phyloP scores from a whole-genome alignment of 2,888 invertebrate genomes.

The Drosophila pegasa region DNA sequence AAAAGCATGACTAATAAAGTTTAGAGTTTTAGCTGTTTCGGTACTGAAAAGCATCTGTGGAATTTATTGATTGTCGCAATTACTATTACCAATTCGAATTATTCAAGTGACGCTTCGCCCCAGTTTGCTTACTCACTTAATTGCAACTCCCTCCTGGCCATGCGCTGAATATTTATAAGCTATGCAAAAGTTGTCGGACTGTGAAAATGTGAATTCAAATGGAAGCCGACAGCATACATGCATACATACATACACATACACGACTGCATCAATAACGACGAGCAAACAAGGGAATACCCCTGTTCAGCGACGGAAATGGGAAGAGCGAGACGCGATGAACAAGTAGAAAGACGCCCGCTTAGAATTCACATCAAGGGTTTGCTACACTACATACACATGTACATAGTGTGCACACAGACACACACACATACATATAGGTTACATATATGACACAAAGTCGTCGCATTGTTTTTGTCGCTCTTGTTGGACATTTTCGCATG shows the following conservation, averaged over 20 bases:
- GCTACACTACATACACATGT: background rate
- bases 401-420: background rate
- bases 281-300: slow-evolving; percentile 4
- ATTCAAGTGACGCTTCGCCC: slow-evolving; percentile 33
- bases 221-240: slow-evolving; percentile 30
- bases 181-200: slow-evolving; percentile 38
- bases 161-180: slow-evolving; percentile 64
- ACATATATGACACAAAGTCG: slow-evolving; percentile 43
- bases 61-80: slow-evolving; percentile 31
- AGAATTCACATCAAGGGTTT: slow-evolving; percentile 29
- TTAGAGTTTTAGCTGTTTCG: background rate
- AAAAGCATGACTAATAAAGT: slow-evolving; percentile 20
- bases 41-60: background rate
- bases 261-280: slow-evolving; percentile 16
- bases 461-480: slow-evolving; percentile 37
- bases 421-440: slow-evolving; percentile 1
- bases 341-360: slow-evolving; percentile 14
- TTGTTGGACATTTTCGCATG: slow-evolving; percentile 34
- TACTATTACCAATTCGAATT: slow-evolving; percentile 42
- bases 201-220: slow-evolving; percentile 44
- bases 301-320: slow-evolving; percentile 10
- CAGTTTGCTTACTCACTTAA: slow-evolving; percentile 56
- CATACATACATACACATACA: background rate
- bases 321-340: slow-evolving; percentile 7
- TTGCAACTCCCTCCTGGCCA: background rate